Conservation (phyloP, 2,888 invertebrate species). For the Parochlus steinenii region DNA sequence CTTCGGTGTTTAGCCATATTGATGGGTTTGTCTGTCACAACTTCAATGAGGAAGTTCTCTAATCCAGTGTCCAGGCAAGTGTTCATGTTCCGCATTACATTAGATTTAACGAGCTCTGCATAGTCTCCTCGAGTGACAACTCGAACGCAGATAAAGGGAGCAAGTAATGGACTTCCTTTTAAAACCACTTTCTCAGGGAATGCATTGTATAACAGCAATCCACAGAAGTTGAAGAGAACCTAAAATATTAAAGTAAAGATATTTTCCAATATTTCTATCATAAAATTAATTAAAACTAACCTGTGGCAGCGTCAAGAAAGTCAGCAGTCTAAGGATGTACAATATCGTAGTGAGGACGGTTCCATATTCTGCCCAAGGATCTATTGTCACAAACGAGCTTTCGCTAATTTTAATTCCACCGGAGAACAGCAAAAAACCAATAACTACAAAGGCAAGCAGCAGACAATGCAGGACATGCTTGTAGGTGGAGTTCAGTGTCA, state of each 20-base stretch:
- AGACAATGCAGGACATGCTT: constrained; percentile 71
- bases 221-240: constrained; percentile 50
- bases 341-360: constrained; percentile 52
- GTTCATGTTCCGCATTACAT: constrained; percentile 74
- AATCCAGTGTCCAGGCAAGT: constrained; percentile 77
- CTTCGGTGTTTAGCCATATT: constrained; percentile 61
- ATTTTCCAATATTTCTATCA: too few species aligned
- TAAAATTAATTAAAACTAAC: constrained; percentile 61
- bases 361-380: constrained; percentile 74
- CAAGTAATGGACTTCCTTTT: constrained; percentile 78
- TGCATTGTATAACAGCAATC: constrained; percentile 78
- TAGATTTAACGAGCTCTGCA: constrained; percentile 73
- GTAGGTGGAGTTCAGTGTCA: constrained; percentile 33
- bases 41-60: constrained; percentile 91
- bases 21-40: constrained; percentile 81
- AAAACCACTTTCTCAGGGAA: constrained; percentile 82
- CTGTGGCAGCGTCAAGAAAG: constrained; percentile 76
- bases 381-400: constrained; percentile 38
- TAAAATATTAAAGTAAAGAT: too few species aligned
- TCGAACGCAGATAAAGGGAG: constrained; percentile 87
- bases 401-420: constrained; percentile 43
- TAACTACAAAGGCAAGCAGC: constrained; percentile 55
- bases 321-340: constrained; percentile 61
- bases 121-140: constrained; percentile 91
- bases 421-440: constrained; percentile 52